phyloP scores from a whole-genome alignment of 1,140 invertebrate genomes.

The Lepeophtheirus salmonis region DNA sequence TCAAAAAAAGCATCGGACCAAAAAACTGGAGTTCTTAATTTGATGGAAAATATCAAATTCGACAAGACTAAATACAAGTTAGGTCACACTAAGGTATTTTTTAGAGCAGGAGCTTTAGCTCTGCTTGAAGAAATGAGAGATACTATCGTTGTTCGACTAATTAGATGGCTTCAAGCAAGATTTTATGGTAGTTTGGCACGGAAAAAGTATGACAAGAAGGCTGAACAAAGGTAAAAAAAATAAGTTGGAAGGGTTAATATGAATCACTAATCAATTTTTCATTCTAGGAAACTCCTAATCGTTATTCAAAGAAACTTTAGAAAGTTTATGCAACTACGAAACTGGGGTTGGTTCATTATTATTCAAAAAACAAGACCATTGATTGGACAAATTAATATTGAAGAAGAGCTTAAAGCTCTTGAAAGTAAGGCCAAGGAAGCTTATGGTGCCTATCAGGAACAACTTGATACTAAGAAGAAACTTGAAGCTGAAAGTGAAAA shows the following conservation, averaged over 20 bases:
- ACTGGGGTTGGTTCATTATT: slow-evolving; percentile 44
- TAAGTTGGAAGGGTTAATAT: background rate
- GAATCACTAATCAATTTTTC: slow-evolving; percentile 29
- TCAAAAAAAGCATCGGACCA: slow-evolving; percentile 33
- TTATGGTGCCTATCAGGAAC: slow-evolving; percentile 60
- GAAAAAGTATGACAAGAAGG: background rate
- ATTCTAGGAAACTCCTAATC: slow-evolving; percentile 32
- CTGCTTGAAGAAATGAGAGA: slow-evolving; percentile 99
- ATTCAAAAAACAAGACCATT: slow-evolving; percentile 48
- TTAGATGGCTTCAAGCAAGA: slow-evolving; percentile 85
- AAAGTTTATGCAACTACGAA: slow-evolving; percentile 39
- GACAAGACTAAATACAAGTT: slow-evolving; percentile 37
- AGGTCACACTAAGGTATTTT: slow-evolving; percentile 56
- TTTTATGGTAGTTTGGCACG: background rate
- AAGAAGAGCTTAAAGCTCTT: slow-evolving; percentile 62
- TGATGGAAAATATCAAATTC: slow-evolving; percentile 33
- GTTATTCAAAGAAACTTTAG: slow-evolving; percentile 44
- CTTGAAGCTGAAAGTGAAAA: slow-evolving; percentile 86
- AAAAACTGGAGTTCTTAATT: slow-evolving; percentile 36
- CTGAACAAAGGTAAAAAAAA: slow-evolving; percentile 2
- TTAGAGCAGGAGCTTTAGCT: slow-evolving; percentile 99
- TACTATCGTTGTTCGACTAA: slow-evolving; percentile 90
- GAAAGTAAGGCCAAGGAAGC: slow-evolving; percentile 14
- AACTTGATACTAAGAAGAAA: slow-evolving; percentile 39
- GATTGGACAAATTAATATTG: slow-evolving; percentile 90